These are phyloP conservation scores for Melozone crissalis DNA, from an alignment of 2,113 vertebrate genomes.

Conservation along the genomic window DNA sequence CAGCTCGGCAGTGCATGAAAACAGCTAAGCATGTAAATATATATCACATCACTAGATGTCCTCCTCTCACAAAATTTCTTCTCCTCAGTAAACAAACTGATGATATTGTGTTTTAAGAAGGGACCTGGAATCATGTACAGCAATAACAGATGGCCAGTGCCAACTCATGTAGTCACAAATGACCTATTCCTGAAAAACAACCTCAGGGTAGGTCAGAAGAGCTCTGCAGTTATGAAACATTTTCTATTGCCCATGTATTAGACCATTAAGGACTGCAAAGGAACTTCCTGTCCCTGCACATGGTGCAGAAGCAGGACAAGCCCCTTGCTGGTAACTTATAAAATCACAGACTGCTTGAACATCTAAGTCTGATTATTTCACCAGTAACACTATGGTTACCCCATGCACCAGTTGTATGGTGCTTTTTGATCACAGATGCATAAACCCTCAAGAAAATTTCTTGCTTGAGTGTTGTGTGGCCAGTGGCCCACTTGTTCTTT, in stretches of 20 bases:
- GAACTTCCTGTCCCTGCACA: not conserved
- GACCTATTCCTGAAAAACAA: not conserved
- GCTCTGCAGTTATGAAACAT: not conserved
- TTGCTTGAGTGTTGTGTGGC: not conserved
- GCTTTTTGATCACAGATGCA: not conserved
- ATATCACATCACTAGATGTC: conserved; percentile 62
- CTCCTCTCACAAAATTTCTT: conserved; percentile 49
- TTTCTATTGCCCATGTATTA: rapidly evolving
- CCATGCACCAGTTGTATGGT: rapidly evolving
- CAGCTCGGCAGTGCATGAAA: not conserved
- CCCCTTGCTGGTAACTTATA: not conserved
- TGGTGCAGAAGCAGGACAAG: not conserved
- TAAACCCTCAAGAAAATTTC: not conserved
- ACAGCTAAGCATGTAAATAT: conserved; percentile 12
- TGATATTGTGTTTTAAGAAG: not conserved
- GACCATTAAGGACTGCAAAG: not conserved
- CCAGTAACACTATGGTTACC: not conserved
- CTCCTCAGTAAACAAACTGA: not conserved
- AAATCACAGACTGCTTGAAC: not conserved
- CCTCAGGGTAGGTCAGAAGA: not conserved
- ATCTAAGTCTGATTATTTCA: not conserved
- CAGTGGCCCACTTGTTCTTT: not conserved
- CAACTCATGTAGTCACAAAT: not conserved
- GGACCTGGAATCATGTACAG: not conserved
- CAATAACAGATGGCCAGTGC: not conserved